Evolutionary conservation across 2,113 vertebrate genomes (phyloP), one percentile per base, ranked within the genome.

Genomic region (Panthera leo): DNA sequence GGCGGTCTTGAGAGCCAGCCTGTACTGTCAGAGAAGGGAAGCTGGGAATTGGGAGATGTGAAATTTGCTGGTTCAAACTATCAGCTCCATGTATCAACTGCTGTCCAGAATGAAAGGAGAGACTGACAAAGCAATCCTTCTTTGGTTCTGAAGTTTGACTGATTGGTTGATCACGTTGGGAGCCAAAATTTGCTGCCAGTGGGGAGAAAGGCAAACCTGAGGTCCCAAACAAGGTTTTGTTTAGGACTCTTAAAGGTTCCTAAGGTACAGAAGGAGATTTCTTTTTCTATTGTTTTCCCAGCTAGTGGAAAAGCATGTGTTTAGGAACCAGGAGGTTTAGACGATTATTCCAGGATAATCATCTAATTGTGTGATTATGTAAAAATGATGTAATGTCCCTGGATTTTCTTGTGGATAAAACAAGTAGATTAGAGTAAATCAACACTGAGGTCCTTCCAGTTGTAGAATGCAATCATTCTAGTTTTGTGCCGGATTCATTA

Each of bases 61-160:
- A 94, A 97, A 97, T 94, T 95, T 97, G 45, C 88, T 97, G 71
- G 87, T 95, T 96, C 76, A 86, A 4, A 89, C 68, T 91, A 89
- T 53, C 58, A 85, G 78, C 58, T 94, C 71, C 67, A 80, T 91
- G 58, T 91, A 94, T 96, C 90, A 96, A 45, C 88, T 51, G 51
- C 83, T 71, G 63, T 90, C 68, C 73, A 58, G 42, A 86, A 92
- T 89, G 79, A 96, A 82, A 93, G 91, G 39, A 89, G 58, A 36
- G 42, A 86, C 91, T 80, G 95, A 96, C 96, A 96, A 89, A 83
- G 71, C 95, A 94, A 14, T 93, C 58, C 42, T 90, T 94, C 90
- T 96, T 90, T 91, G 63, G 63, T 83, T 45, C 75, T 97, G 42
- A 95, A 84, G 70, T 89, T 84, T 97, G 90, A 97, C 86, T 68